Evolutionary conservation across 2,888 invertebrate genomes (phyloP).

Genomic region (Nemapogon koenigi): DNA sequence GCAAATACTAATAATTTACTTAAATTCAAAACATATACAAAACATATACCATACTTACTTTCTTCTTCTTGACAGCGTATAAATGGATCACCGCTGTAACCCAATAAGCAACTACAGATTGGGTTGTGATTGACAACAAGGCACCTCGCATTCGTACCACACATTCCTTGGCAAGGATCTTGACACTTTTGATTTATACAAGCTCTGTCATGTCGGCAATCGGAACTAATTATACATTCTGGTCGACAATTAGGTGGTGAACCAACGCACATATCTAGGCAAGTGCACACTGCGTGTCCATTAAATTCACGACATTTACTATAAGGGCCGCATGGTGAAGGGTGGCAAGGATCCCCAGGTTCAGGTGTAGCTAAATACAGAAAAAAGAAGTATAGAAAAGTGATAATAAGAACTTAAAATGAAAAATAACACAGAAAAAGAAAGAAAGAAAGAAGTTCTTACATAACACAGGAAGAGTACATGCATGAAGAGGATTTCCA

Average conservation of each 20-base stretch:
- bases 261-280: constrained; percentile 74
- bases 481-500: constrained; percentile 75
- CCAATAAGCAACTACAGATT: constrained; percentile 74
- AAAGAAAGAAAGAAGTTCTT: constrained; percentile 52
- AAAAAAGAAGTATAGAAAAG: constrained; percentile 26
- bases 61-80: constrained; percentile 69
- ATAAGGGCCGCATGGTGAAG: constrained; percentile 81
- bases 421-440: constrained; percentile 26
- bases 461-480: constrained; percentile 63
- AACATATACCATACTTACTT: constrained; percentile 66
- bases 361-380: constrained; percentile 44
- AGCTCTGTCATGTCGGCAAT: constrained; percentile 76
- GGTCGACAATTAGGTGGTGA: constrained; percentile 79
- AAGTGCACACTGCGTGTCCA: constrained; percentile 79
- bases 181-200: constrained; percentile 80
- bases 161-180: constrained; percentile 79
- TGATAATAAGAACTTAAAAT: constrained; percentile 4
- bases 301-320: constrained; percentile 76
- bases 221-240: constrained; percentile 80
- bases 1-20: constrained; percentile 1
- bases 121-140: constrained; percentile 82
- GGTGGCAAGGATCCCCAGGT: constrained; percentile 72
- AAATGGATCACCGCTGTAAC: constrained; percentile 79
- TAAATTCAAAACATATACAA: not conserved
- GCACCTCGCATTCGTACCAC: constrained; percentile 79